phyloP scores from a whole-genome alignment of 1,140 invertebrate species.

The Choristoneura fumiferana region DNA sequence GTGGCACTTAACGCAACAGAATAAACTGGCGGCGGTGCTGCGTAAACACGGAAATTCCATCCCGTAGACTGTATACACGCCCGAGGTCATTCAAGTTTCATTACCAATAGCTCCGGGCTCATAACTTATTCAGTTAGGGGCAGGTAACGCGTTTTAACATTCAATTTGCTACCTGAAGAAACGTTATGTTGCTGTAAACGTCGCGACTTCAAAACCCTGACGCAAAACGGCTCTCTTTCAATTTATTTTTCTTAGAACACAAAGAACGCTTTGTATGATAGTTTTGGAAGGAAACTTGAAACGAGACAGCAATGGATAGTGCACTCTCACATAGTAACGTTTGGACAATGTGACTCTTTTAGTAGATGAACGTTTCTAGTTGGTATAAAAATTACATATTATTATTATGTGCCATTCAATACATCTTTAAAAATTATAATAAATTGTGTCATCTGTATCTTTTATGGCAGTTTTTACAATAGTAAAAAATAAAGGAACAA shows the following conservation, averaged over 20 bases:
- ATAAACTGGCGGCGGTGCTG: conserved; percentile 44
- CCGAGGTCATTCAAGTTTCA: conserved; percentile 72
- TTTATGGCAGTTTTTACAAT: no score
- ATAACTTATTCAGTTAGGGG: conserved; percentile 73
- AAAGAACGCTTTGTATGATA: not conserved
- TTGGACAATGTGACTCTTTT: no score
- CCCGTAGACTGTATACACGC: conserved; percentile 50
- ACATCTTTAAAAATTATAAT: not conserved
- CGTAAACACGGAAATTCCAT: conserved; percentile 67
- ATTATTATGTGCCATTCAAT: conserved; percentile 20
- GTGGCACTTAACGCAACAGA: conserved; percentile 54
- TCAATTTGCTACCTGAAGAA: conserved; percentile 68
- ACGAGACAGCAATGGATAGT: not conserved
- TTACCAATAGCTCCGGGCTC: conserved; percentile 67
- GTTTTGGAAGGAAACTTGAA: not conserved
- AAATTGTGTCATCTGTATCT: no score
- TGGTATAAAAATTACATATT: conserved; percentile 15
- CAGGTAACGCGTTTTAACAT: conserved; percentile 73
- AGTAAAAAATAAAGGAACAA: no score
- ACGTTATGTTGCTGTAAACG: conserved; percentile 55
- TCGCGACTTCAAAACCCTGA: conserved; percentile 36
- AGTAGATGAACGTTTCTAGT: not conserved
- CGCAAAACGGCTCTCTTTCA: conserved; percentile 20
- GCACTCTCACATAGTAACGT: not conserved
- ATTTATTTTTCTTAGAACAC: conserved; percentile 14